Evolutionary conservation across 2,888 invertebrate genomes (phyloP).

Genomic region (Gortyna flavago): DNA sequence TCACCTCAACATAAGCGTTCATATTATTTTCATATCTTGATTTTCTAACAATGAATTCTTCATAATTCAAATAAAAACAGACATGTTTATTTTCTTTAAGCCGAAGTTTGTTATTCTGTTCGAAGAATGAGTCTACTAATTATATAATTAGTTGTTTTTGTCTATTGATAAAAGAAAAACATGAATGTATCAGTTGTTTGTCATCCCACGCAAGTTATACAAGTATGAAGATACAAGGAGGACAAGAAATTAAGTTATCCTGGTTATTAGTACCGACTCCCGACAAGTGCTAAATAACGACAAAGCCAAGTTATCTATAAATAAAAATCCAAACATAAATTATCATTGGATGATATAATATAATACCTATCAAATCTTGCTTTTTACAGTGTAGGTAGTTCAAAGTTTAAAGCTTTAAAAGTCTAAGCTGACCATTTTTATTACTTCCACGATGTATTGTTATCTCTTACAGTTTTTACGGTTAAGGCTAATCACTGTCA

Average conservation of each 20-base stretch:
- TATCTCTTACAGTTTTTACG: background rate
- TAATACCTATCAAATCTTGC: background rate
- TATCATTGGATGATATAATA: background rate
- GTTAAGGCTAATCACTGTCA: background rate
- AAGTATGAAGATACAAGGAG: slow-evolving; percentile 8
- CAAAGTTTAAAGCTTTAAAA: background rate
- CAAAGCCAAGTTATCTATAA: slow-evolving; percentile 10
- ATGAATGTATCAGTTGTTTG: slow-evolving; percentile 17
- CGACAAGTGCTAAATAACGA: background rate
- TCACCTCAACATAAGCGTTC: background rate
- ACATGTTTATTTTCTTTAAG: background rate
- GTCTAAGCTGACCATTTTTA: background rate
- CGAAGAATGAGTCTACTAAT: slow-evolving; percentile 2
- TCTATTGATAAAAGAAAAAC: slow-evolving; percentile 19
- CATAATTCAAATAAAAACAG: slow-evolving; percentile 9
- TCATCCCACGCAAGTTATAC: slow-evolving; percentile 28
- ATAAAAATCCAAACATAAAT: background rate
- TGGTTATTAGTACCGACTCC: background rate
- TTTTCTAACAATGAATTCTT: slow-evolving; percentile 11
- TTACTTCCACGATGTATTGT: background rate
- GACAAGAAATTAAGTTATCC: slow-evolving; percentile 21
- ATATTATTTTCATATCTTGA: slow-evolving; percentile 10
- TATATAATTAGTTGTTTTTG: background rate
- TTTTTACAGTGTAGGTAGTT: slow-evolving; percentile 6
- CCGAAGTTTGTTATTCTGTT: background rate